Evolutionary conservation across 2,888 invertebrate genomes (phyloP), one percentile per base, ranked within the genome.

Genomic region (Serripes groenlandicus): DNA sequence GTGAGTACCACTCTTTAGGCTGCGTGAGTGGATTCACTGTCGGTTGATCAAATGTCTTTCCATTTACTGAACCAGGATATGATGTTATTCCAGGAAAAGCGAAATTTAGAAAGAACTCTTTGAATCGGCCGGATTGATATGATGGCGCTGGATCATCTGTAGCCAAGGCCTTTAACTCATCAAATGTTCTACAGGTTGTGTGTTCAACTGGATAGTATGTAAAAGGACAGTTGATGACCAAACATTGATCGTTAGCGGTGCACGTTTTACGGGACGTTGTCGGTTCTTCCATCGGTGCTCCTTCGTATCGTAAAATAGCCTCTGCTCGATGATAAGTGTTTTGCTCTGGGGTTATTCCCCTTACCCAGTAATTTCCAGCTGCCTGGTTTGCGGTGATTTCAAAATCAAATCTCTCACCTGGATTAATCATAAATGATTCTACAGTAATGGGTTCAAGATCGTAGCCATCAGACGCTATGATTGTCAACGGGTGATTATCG

Each of bases 101-200:
- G 81, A 91, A 92, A 72, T 93, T 92, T 0, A 92, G 81, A 71
- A 93, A 92, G 37, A 86, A 79, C 78, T 92, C 92, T 64, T 85
- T 66, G 52, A 90, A 89, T 30, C 87, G 83, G 1, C 79, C 84
- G 0, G 60, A n/a, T 1, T 35, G 42, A 30, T 78, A 69, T 0
- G 86, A 72, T 7, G 87, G 86, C 9, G 88, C 87, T 1, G 86
- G 86, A 15, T 85, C 83, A 49, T 78, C 70, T 5, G 58, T 72
- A 26, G 76, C 60, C 11, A 54, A 26, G 15, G 90, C 78, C 73
- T 78, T 83, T 2, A 89, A 56, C n/a, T 89, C 64, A 52, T 88
- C 85, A 66, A 88, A 83, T 2, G 78, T 77, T 21, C 32, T 60
- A 49, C 90, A 90, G 0, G 35, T 21, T 11, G 74, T 83, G 60